Evolutionary conservation across 1,140 invertebrate genomes (phyloP).

Genomic region (Cotesia chilonis): DNA sequence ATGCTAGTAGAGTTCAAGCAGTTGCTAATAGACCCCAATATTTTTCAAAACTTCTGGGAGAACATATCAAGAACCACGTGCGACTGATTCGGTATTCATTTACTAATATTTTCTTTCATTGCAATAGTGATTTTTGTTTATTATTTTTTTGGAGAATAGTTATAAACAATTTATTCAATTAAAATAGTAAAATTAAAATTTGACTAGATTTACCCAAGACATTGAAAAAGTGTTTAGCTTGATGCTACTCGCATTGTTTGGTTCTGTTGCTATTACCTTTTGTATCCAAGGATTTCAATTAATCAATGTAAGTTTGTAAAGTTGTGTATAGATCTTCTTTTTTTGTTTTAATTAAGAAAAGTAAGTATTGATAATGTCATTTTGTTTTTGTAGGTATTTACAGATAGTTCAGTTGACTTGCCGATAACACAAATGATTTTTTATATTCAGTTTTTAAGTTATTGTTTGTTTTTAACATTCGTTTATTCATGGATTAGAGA

Average conservation of each 20-base stretch:
- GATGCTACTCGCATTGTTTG: conserved; percentile 9
- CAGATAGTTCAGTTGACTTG: not conserved
- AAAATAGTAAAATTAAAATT: not conserved
- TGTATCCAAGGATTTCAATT: conserved; percentile 21
- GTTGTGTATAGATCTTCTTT: not conserved
- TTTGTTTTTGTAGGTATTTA: not conserved
- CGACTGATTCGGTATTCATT: conserved; percentile 20
- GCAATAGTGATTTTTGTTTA: no score
- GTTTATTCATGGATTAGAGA: conserved; percentile 27
- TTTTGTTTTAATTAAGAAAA: not conserved
- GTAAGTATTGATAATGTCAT: no score
- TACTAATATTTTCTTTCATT: conserved; percentile 11
- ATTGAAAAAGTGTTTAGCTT: conserved; percentile 24
- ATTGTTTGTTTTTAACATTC: conserved; percentile 26
- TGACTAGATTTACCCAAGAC: not conserved
- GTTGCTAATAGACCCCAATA: not conserved
- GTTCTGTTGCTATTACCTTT: not conserved
- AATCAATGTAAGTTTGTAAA: conserved; percentile 2
- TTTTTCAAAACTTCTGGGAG: not conserved
- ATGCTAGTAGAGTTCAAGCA: not conserved
- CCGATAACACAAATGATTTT: conserved; percentile 7
- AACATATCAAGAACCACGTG: conserved; percentile 7
- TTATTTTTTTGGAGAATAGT: no score
- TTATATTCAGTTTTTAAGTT: conserved; percentile 8
- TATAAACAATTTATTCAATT: not conserved